Evolutionary conservation across 1,140 invertebrate genomes (phyloP).

Genomic region (Zaprionus nigranus): DNA sequence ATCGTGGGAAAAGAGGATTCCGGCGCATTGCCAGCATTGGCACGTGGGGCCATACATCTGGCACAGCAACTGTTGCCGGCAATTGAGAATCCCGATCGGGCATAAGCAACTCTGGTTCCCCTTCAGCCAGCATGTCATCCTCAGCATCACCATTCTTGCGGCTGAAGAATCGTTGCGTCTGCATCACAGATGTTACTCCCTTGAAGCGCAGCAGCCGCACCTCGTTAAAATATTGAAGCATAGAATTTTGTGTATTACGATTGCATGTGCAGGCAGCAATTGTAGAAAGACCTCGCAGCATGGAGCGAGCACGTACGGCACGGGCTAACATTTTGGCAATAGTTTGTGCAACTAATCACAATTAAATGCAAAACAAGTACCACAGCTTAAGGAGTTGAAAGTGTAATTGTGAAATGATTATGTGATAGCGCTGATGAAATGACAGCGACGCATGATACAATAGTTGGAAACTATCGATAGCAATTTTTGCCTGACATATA

Average conservation of each 20-base stretch:
- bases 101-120: conserved; percentile 40
- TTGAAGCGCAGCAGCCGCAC: conserved; percentile 41
- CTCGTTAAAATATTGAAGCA: conserved; percentile 45
- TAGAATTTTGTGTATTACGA: conserved; percentile 41
- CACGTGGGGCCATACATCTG: conserved; percentile 97
- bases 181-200: conserved; percentile 39
- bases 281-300: conserved; percentile 60
- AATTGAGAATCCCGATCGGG: conserved; percentile 85
- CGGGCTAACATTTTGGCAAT: conserved; percentile 59
- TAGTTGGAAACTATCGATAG: conserved; percentile 41
- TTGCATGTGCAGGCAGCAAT: conserved; percentile 42
- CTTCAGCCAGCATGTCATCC: conserved; percentile 43
- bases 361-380: conserved; percentile 52
- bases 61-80: conserved; percentile 96
- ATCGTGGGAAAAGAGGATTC: conserved; percentile 98
- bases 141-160: conserved; percentile 59
- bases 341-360: conserved; percentile 29
- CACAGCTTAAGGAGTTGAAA: conserved; percentile 25
- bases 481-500: not conserved
- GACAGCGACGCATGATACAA: conserved; percentile 33
- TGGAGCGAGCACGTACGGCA: conserved; percentile 55
- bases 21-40: conserved; percentile 97
- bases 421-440: conserved; percentile 72
- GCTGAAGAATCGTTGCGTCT: conserved; percentile 54
- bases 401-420: conserved; percentile 64